Evolutionary conservation across 2,888 invertebrate genomes (phyloP).

Genomic region (Catocala nupta): DNA sequence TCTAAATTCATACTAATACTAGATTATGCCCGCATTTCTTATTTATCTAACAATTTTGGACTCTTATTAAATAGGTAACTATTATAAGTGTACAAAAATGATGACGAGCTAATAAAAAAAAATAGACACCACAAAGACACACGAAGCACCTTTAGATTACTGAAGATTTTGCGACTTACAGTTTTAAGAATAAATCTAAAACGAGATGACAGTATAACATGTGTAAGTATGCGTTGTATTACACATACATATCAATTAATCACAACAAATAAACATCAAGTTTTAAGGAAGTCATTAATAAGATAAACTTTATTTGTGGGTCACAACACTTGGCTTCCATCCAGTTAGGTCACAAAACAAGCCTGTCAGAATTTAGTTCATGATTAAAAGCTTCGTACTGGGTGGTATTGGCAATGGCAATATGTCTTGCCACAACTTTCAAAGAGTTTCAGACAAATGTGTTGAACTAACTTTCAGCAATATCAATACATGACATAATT

Average conservation of each 20-base stretch:
- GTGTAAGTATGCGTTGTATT: neutral
- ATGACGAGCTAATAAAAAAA: no score
- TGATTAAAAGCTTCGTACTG: neutral
- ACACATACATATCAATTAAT: neutral
- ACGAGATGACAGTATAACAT: neutral
- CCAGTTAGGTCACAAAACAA: conserved; percentile 36
- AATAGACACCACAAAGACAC: no score
- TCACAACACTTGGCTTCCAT: conserved; percentile 27
- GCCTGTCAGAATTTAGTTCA: conserved; percentile 8
- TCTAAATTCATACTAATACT: no score
- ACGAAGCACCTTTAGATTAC: no score
- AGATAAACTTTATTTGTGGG: conserved; percentile 14
- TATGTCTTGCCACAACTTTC: no score
- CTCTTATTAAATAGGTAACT: no score
- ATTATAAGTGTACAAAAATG: no score
- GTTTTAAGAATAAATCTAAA: neutral
- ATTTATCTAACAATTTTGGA: no score
- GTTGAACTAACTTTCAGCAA: no score
- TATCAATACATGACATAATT: no score
- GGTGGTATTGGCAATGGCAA: neutral
- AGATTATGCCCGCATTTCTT: no score
- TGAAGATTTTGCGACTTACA: neutral
- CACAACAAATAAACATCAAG: neutral
- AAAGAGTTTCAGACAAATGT: no score
- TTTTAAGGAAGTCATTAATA: conserved; percentile 3